These are phyloP conservation scores for Seriola quinqueradiata DNA, from an alignment of 2,113 vertebrate genomes.

Conservation along the genomic window DNA sequence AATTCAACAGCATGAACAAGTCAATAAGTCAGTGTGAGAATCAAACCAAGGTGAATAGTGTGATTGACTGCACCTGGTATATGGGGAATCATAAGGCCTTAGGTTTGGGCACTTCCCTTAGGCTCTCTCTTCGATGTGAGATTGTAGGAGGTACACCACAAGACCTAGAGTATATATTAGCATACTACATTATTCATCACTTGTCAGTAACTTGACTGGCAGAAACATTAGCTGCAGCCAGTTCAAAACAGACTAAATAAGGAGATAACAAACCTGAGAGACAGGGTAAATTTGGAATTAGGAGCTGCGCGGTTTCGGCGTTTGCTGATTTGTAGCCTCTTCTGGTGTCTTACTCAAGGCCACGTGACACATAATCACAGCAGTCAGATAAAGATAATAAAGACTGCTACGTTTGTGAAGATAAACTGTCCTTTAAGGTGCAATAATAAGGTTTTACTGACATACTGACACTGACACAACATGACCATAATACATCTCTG, in stretches of 20 bases:
- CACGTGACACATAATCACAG: constrained; percentile 4
- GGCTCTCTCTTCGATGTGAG: constrained; percentile 55
- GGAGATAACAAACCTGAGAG: constrained; percentile 40
- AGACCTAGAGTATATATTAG: constrained; percentile 68
- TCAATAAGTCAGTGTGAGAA: constrained; percentile 74
- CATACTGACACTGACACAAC: background rate
- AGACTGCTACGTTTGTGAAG: background rate
- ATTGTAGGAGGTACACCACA: constrained; percentile 54
- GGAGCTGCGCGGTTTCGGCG: background rate
- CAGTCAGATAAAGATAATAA: background rate
- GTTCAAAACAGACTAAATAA: constrained; percentile 57
- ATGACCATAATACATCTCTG: background rate
- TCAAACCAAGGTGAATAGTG: constrained; percentile 72
- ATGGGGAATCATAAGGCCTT: constrained; percentile 63
- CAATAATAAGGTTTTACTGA: constrained; percentile 17
- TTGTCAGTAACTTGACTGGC: constrained; percentile 69
- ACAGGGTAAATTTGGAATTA: constrained; percentile 38
- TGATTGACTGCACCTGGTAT: constrained; percentile 67
- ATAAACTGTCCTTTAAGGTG: constrained; percentile 1
- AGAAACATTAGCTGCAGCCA: constrained; percentile 65
- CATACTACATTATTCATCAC: constrained; percentile 75
- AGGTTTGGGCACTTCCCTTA: constrained; percentile 61
- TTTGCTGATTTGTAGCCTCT: constrained; percentile 24
- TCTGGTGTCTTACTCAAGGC: constrained; percentile 20
- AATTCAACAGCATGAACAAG: constrained; percentile 64